These are phyloP conservation scores for Bagarius yarrelli DNA, from an alignment of 2,113 vertebrate species.

Conservation along the genomic window DNA sequence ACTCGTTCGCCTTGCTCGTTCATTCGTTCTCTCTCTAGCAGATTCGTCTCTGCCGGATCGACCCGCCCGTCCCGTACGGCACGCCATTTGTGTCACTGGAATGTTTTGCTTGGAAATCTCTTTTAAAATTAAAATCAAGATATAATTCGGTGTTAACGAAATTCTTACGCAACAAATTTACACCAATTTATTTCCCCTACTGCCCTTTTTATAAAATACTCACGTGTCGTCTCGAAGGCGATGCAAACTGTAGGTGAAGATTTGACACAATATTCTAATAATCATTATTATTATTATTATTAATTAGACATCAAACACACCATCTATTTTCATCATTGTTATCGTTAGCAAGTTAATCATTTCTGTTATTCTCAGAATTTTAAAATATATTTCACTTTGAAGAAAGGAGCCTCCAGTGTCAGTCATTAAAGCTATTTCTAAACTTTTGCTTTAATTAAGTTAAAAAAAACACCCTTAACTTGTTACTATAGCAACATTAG, in stretches of 20 bases:
- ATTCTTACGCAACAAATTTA: neutral
- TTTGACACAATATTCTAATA: neutral
- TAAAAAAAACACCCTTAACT: neutral
- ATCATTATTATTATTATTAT: neutral
- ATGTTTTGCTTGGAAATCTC: neutral
- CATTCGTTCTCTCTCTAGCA: neutral
- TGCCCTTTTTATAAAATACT: no score
- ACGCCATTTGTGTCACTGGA: neutral
- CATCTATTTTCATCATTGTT: neutral
- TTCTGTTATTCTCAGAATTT: neutral
- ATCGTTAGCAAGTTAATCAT: neutral
- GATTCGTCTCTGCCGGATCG: neutral
- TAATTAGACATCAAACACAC: neutral
- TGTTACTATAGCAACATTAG: no score
- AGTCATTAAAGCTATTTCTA: neutral
- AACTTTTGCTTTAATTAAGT: neutral
- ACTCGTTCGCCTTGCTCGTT: neutral
- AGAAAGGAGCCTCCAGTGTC: neutral
- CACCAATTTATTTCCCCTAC: neutral
- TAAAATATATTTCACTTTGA: neutral
- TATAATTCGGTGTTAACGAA: neutral
- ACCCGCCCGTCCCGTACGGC: neutral
- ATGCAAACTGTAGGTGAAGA: neutral
- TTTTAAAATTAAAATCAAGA: neutral
- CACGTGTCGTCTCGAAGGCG: no score